phyloP scores from a whole-genome alignment of 2,113 vertebrate species.

The Scophthalmus maximus region DNA sequence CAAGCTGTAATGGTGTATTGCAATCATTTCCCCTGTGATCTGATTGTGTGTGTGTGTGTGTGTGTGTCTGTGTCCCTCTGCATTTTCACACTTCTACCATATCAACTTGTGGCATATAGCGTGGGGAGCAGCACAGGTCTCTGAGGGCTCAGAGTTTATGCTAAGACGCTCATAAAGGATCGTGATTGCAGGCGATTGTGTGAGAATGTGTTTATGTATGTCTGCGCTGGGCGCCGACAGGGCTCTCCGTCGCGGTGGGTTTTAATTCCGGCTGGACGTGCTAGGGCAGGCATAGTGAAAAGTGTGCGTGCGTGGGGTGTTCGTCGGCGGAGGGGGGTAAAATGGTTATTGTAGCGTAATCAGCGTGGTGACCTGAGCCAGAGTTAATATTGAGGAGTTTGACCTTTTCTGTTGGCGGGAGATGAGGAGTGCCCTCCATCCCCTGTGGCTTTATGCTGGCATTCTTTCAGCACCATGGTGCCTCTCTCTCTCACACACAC shows the following conservation, averaged over 20 bases:
- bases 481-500: background rate
- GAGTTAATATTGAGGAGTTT: conserved; percentile 78
- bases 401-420: conserved; percentile 72
- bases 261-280: conserved; percentile 78
- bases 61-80: conserved; percentile 27
- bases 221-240: conserved; percentile 72
- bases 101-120: conserved; percentile 61
- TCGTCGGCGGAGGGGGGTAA: conserved; percentile 53
- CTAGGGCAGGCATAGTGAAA: conserved; percentile 38
- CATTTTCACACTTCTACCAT: conserved; percentile 72
- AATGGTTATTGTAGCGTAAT: conserved; percentile 80
- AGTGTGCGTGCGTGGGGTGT: conserved; percentile 38
- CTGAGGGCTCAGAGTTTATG: conserved; percentile 70
- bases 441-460: conserved; percentile 55
- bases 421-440: conserved; percentile 55
- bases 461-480: conserved; percentile 41
- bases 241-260: conserved; percentile 56
- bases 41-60: conserved; percentile 36
- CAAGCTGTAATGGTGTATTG: conserved; percentile 85
- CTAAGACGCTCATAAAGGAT: conserved; percentile 74
- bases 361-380: conserved; percentile 72
- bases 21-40: conserved; percentile 79
- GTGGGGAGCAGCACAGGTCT: conserved; percentile 41
- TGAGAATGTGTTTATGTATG: conserved; percentile 79
- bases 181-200: conserved; percentile 63